Evolutionary conservation across 2,113 vertebrate species (phyloP).

Genomic region (Struthio camelus): DNA sequence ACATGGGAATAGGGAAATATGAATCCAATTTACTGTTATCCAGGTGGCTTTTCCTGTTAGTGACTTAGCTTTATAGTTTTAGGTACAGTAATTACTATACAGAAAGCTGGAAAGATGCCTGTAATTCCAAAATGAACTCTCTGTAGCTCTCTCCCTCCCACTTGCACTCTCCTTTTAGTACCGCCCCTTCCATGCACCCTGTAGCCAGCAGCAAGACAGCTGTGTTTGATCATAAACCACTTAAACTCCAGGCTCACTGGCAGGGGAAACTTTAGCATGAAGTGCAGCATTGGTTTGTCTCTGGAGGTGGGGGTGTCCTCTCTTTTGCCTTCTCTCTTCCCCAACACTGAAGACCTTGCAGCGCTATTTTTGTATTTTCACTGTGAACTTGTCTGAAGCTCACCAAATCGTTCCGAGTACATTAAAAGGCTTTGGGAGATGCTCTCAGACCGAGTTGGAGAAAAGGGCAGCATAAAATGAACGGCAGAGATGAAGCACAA

Average conservation of each 20-base stretch:
- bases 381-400: not conserved
- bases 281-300: conserved; percentile 38
- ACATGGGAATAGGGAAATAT: not conserved
- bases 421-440: not conserved
- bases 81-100: conserved; percentile 31
- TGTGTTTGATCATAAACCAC: conserved; percentile 81
- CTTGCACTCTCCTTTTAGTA: conserved; percentile 41
- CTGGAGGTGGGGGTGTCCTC: not conserved
- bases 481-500: conserved; percentile 39
- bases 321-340: not conserved
- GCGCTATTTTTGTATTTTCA: not conserved
- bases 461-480: conserved; percentile 40
- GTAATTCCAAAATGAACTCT: conserved; percentile 58
- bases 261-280: conserved; percentile 73
- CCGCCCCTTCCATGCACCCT: conserved; percentile 74
- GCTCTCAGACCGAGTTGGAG: conserved; percentile 34
- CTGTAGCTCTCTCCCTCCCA: not conserved
- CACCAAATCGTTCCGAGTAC: not conserved
- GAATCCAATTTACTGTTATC: conserved; percentile 35
- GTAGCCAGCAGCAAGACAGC: conserved; percentile 79
- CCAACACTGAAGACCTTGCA: not conserved
- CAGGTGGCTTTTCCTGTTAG: conserved; percentile 54
- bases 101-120: conserved; percentile 64
- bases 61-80: conserved; percentile 39
- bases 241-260: conserved; percentile 72